A percentile compares a stretch with the other conserved stretches of the same genome.
These are phyloP conservation scores for Erythrocebus patas DNA, from an alignment of 2,113 vertebrate species.

Conservation along the genomic window DNA sequence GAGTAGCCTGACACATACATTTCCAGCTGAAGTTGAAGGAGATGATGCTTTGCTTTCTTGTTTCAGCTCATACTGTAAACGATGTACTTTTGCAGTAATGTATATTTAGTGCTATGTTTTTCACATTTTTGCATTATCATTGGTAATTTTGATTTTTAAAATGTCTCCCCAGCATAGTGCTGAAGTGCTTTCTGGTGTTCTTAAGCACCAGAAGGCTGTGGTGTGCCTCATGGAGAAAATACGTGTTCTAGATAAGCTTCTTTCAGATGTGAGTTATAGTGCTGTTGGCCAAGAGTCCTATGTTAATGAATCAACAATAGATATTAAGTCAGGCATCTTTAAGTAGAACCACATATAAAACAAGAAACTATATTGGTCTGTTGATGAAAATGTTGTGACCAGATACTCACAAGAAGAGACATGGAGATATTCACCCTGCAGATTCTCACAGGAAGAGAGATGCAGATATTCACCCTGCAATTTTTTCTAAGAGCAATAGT, in stretches of 20 bases:
- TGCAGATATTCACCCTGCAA: not conserved
- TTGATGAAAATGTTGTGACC: not conserved
- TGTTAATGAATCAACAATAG: not conserved
- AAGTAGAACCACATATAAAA: not conserved
- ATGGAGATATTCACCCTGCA: not conserved
- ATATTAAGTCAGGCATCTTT: not conserved
- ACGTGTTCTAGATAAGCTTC: not conserved
- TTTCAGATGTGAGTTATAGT: not conserved
- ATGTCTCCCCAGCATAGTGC: not conserved
- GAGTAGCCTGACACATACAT: not conserved
- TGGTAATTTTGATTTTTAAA: not conserved
- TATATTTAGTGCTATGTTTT: not conserved
- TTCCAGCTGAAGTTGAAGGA: not conserved
- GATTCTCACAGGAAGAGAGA: not conserved
- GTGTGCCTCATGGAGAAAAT: not conserved
- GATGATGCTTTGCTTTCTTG: not conserved
- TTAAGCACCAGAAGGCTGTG: not conserved
- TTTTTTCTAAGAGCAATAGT: not conserved
- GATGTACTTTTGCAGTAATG: not conserved
- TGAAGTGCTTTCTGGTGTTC: not conserved
- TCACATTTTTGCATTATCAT: not conserved
- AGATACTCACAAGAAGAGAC: not conserved
- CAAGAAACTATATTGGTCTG: not conserved
- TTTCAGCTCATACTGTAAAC: not conserved
- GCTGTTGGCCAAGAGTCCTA: not conserved